Conservation (phyloP, 2,113 vertebrate genomes). For the Leucopternis melanops region DNA sequence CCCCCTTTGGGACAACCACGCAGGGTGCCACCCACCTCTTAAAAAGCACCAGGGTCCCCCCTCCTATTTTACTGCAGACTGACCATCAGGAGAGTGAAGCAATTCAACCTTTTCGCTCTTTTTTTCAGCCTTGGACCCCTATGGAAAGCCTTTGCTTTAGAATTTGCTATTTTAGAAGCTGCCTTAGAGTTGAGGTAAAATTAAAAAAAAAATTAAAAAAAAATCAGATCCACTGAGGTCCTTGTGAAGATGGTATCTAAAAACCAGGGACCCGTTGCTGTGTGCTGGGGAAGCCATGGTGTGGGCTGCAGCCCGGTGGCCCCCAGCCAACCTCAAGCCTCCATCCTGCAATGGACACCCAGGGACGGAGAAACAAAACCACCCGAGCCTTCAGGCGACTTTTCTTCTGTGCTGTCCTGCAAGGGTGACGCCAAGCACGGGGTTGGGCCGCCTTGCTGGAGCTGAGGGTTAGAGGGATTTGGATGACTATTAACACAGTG, state of each 20-base stretch:
- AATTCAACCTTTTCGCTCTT: background rate
- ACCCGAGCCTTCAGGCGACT: background rate
- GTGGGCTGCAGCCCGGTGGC: background rate
- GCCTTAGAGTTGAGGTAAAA: background rate
- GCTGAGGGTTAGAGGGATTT: background rate
- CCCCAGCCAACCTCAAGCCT: background rate
- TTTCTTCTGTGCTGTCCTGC: background rate
- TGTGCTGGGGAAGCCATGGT: background rate
- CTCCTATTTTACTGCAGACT: background rate
- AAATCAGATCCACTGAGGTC: background rate
- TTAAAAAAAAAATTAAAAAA: background rate
- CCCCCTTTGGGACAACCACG: background rate
- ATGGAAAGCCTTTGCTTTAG: background rate
- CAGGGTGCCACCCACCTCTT: background rate
- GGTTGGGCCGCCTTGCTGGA: background rate
- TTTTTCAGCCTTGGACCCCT: background rate
- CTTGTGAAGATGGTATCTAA: background rate
- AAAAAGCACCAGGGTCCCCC: background rate
- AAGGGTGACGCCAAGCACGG: fast-evolving
- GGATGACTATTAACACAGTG: background rate
- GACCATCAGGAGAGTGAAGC: background rate
- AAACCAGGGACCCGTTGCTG: background rate
- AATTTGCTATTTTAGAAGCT: background rate
- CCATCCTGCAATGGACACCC: background rate
- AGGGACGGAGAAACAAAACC: background rate